phyloP scores from a whole-genome alignment of 2,113 vertebrate species.

The Hystrix cristata region DNA sequence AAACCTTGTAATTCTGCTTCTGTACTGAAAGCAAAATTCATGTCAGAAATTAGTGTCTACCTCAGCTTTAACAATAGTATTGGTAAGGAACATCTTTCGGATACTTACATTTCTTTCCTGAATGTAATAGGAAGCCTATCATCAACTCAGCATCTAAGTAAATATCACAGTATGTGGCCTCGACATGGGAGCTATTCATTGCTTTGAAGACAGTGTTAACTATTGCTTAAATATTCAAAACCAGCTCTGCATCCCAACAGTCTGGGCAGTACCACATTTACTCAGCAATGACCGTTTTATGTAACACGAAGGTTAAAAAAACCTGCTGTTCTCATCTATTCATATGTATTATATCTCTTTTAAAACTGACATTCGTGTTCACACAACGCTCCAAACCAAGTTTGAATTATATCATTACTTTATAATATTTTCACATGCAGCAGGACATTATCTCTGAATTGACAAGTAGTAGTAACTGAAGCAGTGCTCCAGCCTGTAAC shows the following conservation, averaged over 20 bases:
- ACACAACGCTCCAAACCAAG: background rate
- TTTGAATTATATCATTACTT: conserved; percentile 48
- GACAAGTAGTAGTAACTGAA: background rate
- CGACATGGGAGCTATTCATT: conserved; percentile 70
- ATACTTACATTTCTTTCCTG: conserved; percentile 69
- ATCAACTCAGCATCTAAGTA: conserved; percentile 78
- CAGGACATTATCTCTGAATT: conserved; percentile 40
- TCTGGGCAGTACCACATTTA: conserved; percentile 62
- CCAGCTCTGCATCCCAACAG: conserved; percentile 54
- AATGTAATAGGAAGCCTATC: conserved; percentile 71
- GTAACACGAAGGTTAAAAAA: conserved; percentile 72
- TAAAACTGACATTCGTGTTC: conserved; percentile 13
- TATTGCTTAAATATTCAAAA: conserved; percentile 82
- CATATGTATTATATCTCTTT: conserved; percentile 35
- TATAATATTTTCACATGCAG: conserved; percentile 29
- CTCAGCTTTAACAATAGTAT: conserved; percentile 59
- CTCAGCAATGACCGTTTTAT: conserved; percentile 73
- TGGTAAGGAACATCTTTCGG: conserved; percentile 71
- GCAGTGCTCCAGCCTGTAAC: background rate
- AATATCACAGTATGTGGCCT: conserved; percentile 74
- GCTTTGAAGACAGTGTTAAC: conserved; percentile 74
- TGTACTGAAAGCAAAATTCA: conserved; percentile 16
- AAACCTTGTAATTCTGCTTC: conserved; percentile 7
- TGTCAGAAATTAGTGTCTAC: conserved; percentile 43
- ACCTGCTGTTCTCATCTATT: conserved; percentile 66